A percentile compares a stretch with the other conserved stretches of the same genome.
Evolutionary conservation across 2,888 invertebrate species (phyloP).

Genomic region (Lepidochrysops patricia): DNA sequence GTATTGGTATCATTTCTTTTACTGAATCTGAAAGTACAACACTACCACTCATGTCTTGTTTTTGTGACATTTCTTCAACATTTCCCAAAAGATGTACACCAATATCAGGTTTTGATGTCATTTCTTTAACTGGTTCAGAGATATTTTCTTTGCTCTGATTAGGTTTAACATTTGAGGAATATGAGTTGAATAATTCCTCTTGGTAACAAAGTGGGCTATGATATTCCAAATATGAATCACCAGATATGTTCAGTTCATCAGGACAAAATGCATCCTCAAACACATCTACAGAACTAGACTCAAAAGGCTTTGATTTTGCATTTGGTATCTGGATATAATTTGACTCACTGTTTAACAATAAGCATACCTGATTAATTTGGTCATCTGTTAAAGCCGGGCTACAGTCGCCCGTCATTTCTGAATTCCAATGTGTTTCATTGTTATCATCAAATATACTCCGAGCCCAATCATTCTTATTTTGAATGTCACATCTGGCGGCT

Average conservation of each 20-base stretch:
- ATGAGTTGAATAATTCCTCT: conserved; percentile 33
- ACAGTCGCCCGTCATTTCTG: conserved; percentile 44
- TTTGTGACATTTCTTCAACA: background rate
- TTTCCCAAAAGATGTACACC: conserved; percentile 9
- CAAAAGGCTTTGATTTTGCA: conserved; percentile 34
- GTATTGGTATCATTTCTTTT: background rate
- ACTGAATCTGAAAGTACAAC: background rate
- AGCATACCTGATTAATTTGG: conserved; percentile 47
- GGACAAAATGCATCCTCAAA: conserved; percentile 55
- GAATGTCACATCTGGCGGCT: conserved; percentile 43
- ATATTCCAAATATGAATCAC: conserved; percentile 38
- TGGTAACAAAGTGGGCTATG: conserved; percentile 37
- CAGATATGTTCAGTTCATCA: conserved; percentile 45
- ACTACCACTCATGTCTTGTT: background rate
- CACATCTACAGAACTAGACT: conserved; percentile 44
- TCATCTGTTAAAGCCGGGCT: conserved; percentile 43
- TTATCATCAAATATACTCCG: conserved; percentile 29
- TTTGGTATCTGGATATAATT: conserved; percentile 28
- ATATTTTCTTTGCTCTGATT: conserved; percentile 31
- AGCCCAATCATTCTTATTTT: conserved; percentile 50
- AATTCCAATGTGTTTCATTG: conserved; percentile 30
- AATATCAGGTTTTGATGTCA: conserved; percentile 13
- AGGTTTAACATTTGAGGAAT: conserved; percentile 38
- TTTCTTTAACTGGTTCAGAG: background rate
- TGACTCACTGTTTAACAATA: conserved; percentile 34